Percentiles rank a stretch among this genome's conserved stretches.
These are phyloP conservation scores for Poeciliopsis presidionis DNA, from an alignment of 2,797 vertebrate genomes.

Conservation along the genomic window DNA sequence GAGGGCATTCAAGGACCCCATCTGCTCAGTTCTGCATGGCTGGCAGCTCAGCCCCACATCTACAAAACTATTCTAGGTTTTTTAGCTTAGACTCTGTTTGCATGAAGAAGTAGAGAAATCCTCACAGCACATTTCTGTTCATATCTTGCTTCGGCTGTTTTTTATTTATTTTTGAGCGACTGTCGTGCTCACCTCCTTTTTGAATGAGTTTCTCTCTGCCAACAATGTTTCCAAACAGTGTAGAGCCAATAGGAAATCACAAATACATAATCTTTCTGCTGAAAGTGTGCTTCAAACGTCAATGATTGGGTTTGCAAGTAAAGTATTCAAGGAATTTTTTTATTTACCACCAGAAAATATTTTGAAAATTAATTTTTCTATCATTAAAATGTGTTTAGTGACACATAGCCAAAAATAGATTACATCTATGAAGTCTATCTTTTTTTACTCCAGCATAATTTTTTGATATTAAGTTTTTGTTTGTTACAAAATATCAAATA, in stretches of 20 bases:
- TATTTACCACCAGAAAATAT: background rate
- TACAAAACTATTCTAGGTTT: slow-evolving; percentile 29
- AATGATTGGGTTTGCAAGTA: background rate
- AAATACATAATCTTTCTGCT: background rate
- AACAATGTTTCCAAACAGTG: slow-evolving; percentile 3
- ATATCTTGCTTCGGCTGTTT: slow-evolving; percentile 11
- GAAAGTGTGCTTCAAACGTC: background rate
- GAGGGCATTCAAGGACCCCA: slow-evolving; percentile 32
- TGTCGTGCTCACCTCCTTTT: slow-evolving; percentile 7
- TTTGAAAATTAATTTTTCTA: background rate
- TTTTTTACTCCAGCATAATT: background rate
- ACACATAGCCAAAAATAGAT: background rate
- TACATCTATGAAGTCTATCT: background rate
- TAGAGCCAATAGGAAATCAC: background rate
- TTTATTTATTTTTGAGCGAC: slow-evolving; percentile 10
- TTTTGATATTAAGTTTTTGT: background rate
- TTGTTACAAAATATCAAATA: background rate
- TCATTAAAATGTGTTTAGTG: background rate
- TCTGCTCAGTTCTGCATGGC: slow-evolving; percentile 58
- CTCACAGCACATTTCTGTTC: slow-evolving; percentile 26
- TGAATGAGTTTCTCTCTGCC: slow-evolving; percentile 2
- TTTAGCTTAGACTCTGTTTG: slow-evolving; percentile 26
- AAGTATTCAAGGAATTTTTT: background rate
- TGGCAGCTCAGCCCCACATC: slow-evolving; percentile 39
- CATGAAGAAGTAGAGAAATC: slow-evolving; percentile 7